Percentiles rank a stretch among this genome's conserved stretches.
Evolutionary conservation across 2,888 invertebrate genomes (phyloP).

Genomic region (Athetis lepigone): DNA sequence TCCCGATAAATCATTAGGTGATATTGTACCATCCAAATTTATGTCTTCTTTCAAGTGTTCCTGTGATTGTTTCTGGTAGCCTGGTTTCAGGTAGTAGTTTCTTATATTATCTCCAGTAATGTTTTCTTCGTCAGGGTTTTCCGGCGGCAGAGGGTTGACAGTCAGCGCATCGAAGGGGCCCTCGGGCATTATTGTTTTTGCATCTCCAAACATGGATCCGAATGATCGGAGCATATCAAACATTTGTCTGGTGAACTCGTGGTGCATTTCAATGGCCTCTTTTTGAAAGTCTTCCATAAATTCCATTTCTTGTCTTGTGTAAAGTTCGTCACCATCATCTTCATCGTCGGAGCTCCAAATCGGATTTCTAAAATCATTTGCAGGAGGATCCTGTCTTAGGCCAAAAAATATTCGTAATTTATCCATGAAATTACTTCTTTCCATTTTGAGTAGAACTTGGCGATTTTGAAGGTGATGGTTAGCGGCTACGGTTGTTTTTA

Average conservation of each 20-base stretch:
- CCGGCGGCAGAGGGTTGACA: conserved; percentile 54
- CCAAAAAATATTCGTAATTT: conserved; percentile 82
- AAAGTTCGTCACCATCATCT: conserved; percentile 85
- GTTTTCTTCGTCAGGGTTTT: conserved; percentile 65
- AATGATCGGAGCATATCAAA: conserved; percentile 82
- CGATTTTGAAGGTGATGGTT: conserved; percentile 60
- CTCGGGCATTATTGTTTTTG: conserved; percentile 77
- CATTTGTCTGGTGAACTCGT: conserved; percentile 80
- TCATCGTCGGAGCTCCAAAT: conserved; percentile 87
- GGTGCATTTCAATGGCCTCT: conserved; percentile 75
- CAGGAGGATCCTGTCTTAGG: conserved; percentile 75
- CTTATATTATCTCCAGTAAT: conserved; percentile 76
- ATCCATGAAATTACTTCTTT: conserved; percentile 76
- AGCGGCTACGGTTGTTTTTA: conserved; percentile 61
- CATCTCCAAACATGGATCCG: conserved; percentile 81
- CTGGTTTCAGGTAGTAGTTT: conserved; percentile 86
- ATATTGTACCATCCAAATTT: conserved; percentile 85
- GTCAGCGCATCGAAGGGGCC: conserved; percentile 67
- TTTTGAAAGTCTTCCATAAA: conserved; percentile 63
- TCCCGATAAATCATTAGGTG: conserved; percentile 84
- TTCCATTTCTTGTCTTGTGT: conserved; percentile 73
- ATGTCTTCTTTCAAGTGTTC: conserved; percentile 76
- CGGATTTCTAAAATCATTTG: conserved; percentile 87
- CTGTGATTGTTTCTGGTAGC: conserved; percentile 73
- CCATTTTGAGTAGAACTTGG: conserved; percentile 70